Conservation (phyloP, 2,888 invertebrate species). For the Drosophila mercatorum region DNA sequence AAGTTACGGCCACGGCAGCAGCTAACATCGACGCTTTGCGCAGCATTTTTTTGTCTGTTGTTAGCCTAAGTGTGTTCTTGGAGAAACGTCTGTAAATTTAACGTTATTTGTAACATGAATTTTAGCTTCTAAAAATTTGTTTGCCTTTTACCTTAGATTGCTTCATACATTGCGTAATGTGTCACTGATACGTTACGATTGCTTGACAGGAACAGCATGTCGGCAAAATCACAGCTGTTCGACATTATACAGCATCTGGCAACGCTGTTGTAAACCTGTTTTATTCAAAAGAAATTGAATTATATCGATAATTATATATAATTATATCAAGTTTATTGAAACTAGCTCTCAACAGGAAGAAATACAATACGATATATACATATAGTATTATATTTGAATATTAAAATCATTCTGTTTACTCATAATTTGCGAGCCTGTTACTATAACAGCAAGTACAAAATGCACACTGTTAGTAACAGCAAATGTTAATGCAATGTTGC, state of each 20-base stretch:
- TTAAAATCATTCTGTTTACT: background rate
- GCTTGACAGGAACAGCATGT: slow-evolving; percentile 38
- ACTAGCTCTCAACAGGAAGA: background rate
- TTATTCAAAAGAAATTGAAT: background rate
- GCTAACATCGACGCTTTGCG: slow-evolving; percentile 59
- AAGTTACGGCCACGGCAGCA: slow-evolving; percentile 73
- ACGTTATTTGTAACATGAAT: slow-evolving; percentile 52
- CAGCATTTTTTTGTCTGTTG: slow-evolving; percentile 47
- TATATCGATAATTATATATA: background rate
- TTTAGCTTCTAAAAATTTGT: slow-evolving; percentile 37
- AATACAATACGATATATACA: background rate
- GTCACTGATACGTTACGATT: slow-evolving; percentile 55
- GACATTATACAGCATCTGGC: slow-evolving; percentile 9
- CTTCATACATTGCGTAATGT: slow-evolving; percentile 62
- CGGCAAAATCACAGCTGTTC: slow-evolving; percentile 34
- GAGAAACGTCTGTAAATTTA: slow-evolving; percentile 34
- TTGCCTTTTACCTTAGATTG: slow-evolving; percentile 46
- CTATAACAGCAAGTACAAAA: background rate
- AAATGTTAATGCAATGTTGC: background rate
- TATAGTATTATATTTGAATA: background rate
- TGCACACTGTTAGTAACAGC: background rate
- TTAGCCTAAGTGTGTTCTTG: slow-evolving; percentile 14
- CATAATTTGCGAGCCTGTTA: background rate
- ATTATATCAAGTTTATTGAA: background rate
- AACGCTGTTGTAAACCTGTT: slow-evolving; percentile 2